A percentile compares a stretch with the other conserved stretches of the same genome.
These are phyloP conservation scores for Apamea monoglypha DNA, from an alignment of 2,888 invertebrate genomes.

Conservation along the genomic window DNA sequence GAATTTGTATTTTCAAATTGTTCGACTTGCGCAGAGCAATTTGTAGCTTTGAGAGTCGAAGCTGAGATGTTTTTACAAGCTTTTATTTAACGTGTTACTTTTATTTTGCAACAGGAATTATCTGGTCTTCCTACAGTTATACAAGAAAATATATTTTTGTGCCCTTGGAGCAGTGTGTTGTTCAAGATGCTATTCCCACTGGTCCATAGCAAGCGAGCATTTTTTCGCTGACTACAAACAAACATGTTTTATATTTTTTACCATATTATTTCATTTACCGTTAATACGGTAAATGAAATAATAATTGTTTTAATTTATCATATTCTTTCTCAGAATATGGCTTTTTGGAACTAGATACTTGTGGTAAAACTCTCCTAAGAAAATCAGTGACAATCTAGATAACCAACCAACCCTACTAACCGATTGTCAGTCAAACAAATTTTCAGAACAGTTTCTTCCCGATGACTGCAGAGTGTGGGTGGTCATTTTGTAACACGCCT, in stretches of 20 bases:
- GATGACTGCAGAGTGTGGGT: neutral
- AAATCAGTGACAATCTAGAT: neutral
- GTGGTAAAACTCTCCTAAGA: neutral
- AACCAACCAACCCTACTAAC: neutral
- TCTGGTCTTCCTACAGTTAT: no score
- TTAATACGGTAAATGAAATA: no score
- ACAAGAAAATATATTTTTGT: neutral
- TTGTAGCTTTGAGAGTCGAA: no score
- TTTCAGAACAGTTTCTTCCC: neutral
- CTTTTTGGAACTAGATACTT: neutral
- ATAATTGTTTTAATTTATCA: neutral
- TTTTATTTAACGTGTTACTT: no score
- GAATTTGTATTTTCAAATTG: neutral
- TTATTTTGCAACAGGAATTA: no score
- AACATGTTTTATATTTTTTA: neutral
- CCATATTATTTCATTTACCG: neutral
- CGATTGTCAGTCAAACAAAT: neutral
- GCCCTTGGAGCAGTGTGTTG: neutral
- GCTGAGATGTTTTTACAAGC: no score
- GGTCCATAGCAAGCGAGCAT: neutral
- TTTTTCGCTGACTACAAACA: neutral
- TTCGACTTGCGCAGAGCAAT: neutral
- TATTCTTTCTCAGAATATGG: neutral
- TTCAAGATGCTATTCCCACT: neutral
- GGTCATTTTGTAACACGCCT: neutral